Base-by-base conservation (phyloP, 2,113 vertebrate genomes). In the Heterotilapia buettikoferi region DNA sequence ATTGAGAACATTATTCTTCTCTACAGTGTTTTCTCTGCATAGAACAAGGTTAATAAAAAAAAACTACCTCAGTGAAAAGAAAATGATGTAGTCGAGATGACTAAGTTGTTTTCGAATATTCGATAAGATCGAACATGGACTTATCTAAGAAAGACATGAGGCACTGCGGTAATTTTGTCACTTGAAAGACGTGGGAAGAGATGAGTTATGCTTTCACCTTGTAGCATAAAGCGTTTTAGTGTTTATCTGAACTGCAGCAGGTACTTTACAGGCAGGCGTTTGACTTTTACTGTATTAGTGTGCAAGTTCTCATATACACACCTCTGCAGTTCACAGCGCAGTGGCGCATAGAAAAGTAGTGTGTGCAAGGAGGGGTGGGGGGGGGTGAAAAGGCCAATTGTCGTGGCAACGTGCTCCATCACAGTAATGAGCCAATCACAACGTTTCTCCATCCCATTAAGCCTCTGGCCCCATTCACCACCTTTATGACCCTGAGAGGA, bases 391-490 rank as follows among this genome's bases (percentile, higher is more conserved):
- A 95, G 95, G 95, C 94, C 94, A 95, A 92, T 89, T 86, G 90
- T 85, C 52, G 89, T 71, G 91, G 91, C 93, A 93, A 94, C 88
- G 88, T 93, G 94, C 95, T 96, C 93, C 94, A 96, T 96, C 95
- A 95, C 94, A 93, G 90, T 96, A 96, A 96, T 95, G 95, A 96
- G 94, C 94, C 95, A 96, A 95, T 96, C 94, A 94, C 90, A 94
- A 93, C 83, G 88, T 94, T 95, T 96, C 94, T 96, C 94, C 95
- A 96, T 96, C 94, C 92, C 94, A 94, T 95, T 96, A 96, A 94
- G 92, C 92, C 92, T 90, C 79, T 88, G 93, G 92, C 88, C 93
- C 87, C 86, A 88, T 91, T 92, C 94, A 73, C 87, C 90, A 91
- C 93, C 95, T 92, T 89, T 86, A 87, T 93, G 93, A 96, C 95